A percentile compares a stretch with the other conserved stretches of the same genome.
Conservation (phyloP, 2,797 vertebrate species). For the Picus viridis region DNA sequence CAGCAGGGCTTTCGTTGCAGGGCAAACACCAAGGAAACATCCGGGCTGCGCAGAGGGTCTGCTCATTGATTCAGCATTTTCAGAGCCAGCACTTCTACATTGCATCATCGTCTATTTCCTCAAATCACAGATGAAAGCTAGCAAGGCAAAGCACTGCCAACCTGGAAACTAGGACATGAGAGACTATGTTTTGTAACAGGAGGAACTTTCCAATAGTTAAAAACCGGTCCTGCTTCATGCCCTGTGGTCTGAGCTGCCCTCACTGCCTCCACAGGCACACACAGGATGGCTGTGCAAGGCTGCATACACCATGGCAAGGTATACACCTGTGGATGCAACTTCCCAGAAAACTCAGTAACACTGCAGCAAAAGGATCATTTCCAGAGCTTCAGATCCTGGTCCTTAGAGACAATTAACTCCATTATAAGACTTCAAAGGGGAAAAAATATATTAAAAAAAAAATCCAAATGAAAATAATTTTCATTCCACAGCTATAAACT, state of each 20-base stretch:
- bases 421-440: conserved; percentile 64
- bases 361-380: conserved; percentile 14
- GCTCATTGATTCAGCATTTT: not conserved
- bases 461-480: conserved; percentile 51
- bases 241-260: not conserved
- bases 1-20: not conserved
- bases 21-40: not conserved
- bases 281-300: accelerated
- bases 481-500: conserved; percentile 31
- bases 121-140: not conserved
- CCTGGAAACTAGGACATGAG: not conserved
- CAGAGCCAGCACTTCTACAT: not conserved
- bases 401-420: conserved; percentile 63
- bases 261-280: accelerated
- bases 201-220: not conserved
- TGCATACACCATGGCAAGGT: accelerated
- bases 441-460: conserved; percentile 36
- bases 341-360: conserved; percentile 39
- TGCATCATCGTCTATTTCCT: not conserved
- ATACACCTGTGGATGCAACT: not conserved
- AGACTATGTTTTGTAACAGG: not conserved
- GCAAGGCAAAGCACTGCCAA: not conserved
- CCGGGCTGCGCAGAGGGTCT: not conserved
- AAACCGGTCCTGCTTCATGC: no score
- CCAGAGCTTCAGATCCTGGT: conserved; percentile 58